Conservation (phyloP, 92 coral and sea anemone species). For the Phenganax marumi region DNA sequence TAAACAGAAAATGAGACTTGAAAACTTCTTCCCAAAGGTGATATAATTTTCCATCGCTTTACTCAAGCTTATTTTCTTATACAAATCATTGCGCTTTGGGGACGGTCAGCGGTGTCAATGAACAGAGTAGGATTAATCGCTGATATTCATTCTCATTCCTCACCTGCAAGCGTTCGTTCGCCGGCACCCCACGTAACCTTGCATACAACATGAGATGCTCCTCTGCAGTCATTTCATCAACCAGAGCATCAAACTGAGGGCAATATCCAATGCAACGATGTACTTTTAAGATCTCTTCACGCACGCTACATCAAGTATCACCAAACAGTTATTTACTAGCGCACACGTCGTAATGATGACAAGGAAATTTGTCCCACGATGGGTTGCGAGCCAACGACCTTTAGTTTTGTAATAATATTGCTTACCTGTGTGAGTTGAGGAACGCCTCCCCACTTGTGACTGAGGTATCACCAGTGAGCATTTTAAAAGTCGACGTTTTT, state of each 20-base stretch:
- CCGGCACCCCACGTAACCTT: conserved; percentile 93
- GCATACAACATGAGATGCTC: conserved; percentile 87
- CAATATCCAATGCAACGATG: conserved; percentile 94
- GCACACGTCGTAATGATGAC: background rate
- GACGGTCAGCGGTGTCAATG: background rate
- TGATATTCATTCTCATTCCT: conserved; percentile 4
- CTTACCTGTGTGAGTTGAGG: conserved; percentile 79
- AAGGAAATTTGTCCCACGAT: too few relatives aligned
- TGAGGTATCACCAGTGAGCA: conserved; percentile 93
- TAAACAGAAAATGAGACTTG: conserved; percentile 20
- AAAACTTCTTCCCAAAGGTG: too few relatives aligned
- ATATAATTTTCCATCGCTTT: background rate
- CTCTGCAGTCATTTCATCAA: conserved; percentile 89
- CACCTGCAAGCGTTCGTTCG: conserved; percentile 74
- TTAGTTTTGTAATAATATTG: background rate
- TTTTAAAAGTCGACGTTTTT: conserved; percentile 89
- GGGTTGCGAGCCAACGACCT: background rate
- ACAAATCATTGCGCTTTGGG: too few relatives aligned
- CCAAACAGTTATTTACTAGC: background rate
- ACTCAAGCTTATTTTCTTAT: background rate
- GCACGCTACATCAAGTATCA: conserved; percentile 36
- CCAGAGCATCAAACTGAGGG: conserved; percentile 96
- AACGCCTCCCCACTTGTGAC: conserved; percentile 89
- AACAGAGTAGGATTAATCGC: background rate
- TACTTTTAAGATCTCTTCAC: conserved; percentile 63